Evolutionary conservation across 1,140 invertebrate genomes (phyloP).

Genomic region (Zaprionus inermis): DNA sequence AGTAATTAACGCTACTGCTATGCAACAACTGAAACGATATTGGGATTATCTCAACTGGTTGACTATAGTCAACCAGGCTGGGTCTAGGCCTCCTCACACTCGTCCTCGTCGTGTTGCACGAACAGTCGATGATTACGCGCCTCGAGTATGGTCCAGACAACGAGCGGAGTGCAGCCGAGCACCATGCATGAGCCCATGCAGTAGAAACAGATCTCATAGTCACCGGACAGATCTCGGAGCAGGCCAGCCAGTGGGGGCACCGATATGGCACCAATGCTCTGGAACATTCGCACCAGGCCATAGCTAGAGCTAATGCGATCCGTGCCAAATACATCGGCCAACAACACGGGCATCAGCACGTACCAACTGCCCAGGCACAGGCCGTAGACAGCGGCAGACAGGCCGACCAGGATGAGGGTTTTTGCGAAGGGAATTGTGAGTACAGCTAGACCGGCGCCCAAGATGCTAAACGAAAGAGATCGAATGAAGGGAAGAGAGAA

Average conservation of each 20-base stretch:
- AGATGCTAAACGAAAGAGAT: constrained; percentile 85
- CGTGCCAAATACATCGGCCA: constrained; percentile 90
- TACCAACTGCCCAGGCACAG: constrained; percentile 91
- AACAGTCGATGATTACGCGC: constrained; percentile 71
- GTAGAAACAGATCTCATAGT: constrained; percentile 89
- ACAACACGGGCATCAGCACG: constrained; percentile 89
- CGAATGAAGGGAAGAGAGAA: too few species aligned
- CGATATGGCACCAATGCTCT: constrained; percentile 89
- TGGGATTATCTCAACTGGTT: neutral
- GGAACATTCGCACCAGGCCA: constrained; percentile 90
- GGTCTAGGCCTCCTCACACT: constrained; percentile 60
- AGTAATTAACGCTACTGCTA: constrained; percentile 35
- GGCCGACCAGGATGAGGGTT: constrained; percentile 87
- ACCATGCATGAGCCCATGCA: constrained; percentile 92
- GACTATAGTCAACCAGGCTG: neutral
- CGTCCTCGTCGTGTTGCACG: constrained; percentile 61
- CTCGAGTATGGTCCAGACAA: constrained; percentile 83
- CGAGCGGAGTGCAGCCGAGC: constrained; percentile 87
- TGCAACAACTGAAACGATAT: constrained; percentile 27
- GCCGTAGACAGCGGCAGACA: constrained; percentile 87
- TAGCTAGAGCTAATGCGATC: constrained; percentile 90
- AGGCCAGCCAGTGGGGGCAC: constrained; percentile 89
- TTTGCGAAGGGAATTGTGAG: constrained; percentile 87
- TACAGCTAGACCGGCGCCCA: constrained; percentile 88
- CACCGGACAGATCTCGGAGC: constrained; percentile 88